phyloP scores from a whole-genome alignment of 2,797 vertebrate species.

The Hybognathus amarus region DNA sequence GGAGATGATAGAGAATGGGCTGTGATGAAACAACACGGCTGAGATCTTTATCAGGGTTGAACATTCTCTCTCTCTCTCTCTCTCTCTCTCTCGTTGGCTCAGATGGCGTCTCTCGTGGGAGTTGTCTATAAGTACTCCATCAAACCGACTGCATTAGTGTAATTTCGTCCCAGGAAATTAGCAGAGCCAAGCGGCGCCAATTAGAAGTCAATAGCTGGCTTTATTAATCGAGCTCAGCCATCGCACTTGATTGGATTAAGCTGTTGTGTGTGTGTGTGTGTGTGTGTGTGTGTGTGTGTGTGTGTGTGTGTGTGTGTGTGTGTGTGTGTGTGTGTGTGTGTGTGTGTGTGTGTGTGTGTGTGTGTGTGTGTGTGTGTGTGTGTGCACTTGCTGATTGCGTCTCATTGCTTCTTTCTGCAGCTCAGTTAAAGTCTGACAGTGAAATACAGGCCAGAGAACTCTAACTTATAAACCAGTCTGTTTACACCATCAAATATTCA shows the following conservation, averaged over 20 bases:
- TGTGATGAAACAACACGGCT: constrained; percentile 79
- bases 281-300: neutral
- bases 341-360: too few relatives aligned
- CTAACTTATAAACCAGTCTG: too few relatives aligned
- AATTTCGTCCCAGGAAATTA: constrained; percentile 88
- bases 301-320: constrained; percentile 10
- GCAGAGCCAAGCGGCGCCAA: constrained; percentile 87
- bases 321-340: constrained; percentile 49
- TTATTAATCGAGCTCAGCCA: constrained; percentile 89
- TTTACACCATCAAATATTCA: too few relatives aligned
- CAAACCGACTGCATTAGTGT: constrained; percentile 86
- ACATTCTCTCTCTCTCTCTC: constrained; percentile 62
- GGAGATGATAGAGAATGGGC: constrained; percentile 81
- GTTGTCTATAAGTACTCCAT: constrained; percentile 83
- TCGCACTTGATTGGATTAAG: constrained; percentile 86
- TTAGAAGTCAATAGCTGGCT: constrained; percentile 88
- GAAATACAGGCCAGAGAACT: neutral
- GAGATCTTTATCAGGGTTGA: constrained; percentile 81
- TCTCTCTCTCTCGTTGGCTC: constrained; percentile 52
- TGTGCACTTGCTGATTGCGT: constrained; percentile 77
- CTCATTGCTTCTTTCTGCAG: constrained; percentile 80
- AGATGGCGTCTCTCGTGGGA: constrained; percentile 78
- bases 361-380: neutral
- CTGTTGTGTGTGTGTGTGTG: constrained; percentile 18
- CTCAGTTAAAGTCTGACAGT: constrained; percentile 69